Evolutionary conservation across 2,113 vertebrate genomes (phyloP).

Genomic region (Morone chrysops): DNA sequence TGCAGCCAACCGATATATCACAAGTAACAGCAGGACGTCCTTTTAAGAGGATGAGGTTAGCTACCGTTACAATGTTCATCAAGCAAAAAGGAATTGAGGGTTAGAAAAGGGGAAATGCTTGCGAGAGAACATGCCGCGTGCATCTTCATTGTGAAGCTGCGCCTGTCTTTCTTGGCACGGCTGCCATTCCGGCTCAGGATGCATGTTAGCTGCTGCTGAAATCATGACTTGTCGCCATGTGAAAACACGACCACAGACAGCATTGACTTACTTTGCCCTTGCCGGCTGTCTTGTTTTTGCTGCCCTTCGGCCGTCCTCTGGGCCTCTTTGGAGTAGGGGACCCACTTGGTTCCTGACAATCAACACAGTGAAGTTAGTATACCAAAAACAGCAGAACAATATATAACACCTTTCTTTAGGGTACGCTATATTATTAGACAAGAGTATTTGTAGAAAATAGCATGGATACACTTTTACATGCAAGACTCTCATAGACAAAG

Average conservation of each 20-base stretch:
- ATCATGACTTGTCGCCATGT: background rate
- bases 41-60: constrained; percentile 55
- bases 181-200: background rate
- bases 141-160: background rate
- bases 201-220: background rate
- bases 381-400: too few relatives aligned
- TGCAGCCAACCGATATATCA: constrained; percentile 56
- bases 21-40: constrained; percentile 60
- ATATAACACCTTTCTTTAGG: background rate
- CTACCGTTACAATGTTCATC: constrained; percentile 47
- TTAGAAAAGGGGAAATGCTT: constrained; percentile 20
- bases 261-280: constrained; percentile 90
- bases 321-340: constrained; percentile 95
- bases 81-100: background rate
- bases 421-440: background rate
- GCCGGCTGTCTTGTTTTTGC: constrained; percentile 91
- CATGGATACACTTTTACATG: constrained; percentile 20
- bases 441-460: background rate
- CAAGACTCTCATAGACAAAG: constrained; percentile 23
- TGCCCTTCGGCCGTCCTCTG: constrained; percentile 95
- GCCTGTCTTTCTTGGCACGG: background rate
- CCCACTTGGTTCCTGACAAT: constrained; percentile 90
- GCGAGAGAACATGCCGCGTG: background rate
- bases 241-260: background rate
- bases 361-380: background rate